Evolutionary conservation across 2,113 vertebrate species (phyloP).

Genomic region (Psephotus haematonotus): DNA sequence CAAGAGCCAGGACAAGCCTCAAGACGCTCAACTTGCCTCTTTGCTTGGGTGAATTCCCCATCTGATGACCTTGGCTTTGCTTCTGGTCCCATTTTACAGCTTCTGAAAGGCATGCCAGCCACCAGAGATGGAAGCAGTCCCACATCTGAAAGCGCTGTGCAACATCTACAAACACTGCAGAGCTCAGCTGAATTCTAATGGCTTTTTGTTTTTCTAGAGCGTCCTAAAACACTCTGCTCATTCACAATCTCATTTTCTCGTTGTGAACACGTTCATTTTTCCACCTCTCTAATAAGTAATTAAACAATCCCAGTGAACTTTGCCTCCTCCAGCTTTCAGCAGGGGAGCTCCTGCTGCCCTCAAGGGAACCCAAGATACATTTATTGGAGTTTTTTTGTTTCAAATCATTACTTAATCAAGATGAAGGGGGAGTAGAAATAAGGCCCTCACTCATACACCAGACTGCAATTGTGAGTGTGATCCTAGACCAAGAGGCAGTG

Average conservation of each 20-base stretch:
- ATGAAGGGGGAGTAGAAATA: background rate
- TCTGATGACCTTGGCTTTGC: background rate
- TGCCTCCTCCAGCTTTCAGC: constrained; percentile 21
- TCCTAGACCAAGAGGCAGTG: constrained; percentile 61
- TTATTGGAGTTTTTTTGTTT: constrained; percentile 62
- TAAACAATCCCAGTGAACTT: constrained; percentile 59
- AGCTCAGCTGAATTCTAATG: constrained; percentile 14
- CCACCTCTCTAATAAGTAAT: constrained; percentile 55
- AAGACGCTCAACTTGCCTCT: background rate
- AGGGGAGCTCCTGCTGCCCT: constrained; percentile 42
- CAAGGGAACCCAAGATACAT: constrained; percentile 52
- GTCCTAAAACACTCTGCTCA: background rate
- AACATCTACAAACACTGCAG: background rate
- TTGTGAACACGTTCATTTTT: background rate
- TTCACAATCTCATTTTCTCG: constrained; percentile 28
- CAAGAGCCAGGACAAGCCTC: background rate
- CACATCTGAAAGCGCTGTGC: background rate
- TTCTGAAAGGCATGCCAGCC: background rate
- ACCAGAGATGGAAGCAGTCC: background rate
- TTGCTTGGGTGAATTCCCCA: background rate
- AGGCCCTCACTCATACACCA: constrained; percentile 62
- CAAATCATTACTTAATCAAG: constrained; percentile 76
- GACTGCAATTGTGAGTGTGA: constrained; percentile 60
- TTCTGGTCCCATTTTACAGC: background rate
- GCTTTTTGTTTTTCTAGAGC: background rate